phyloP scores from a whole-genome alignment of 2,888 invertebrate genomes.

The Eurois occulta region DNA sequence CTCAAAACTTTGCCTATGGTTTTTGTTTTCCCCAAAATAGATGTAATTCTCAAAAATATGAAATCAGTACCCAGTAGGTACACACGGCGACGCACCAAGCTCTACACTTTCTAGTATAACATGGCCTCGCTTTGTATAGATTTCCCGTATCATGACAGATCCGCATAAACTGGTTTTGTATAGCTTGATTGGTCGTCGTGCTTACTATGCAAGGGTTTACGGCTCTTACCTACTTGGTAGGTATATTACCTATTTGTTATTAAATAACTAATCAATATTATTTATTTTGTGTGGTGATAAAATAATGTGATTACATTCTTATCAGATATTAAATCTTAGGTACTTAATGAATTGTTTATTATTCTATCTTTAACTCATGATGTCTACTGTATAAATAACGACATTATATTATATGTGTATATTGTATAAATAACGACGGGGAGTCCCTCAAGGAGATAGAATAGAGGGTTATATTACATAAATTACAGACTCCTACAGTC shows the following conservation, averaged over 20 bases:
- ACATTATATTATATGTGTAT: no score
- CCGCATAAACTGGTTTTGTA: no score
- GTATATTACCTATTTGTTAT: background rate
- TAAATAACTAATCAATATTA: background rate
- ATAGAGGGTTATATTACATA: background rate
- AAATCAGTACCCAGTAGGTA: background rate
- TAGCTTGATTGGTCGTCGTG: no score
- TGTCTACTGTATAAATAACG: background rate
- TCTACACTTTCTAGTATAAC: no score
- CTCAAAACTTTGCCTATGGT: background rate
- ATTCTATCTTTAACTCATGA: background rate
- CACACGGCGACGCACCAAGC: no score
- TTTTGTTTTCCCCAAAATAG: background rate
- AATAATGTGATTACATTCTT: slow-evolving; percentile 3
- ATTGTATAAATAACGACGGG: no score
- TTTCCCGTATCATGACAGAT: no score
- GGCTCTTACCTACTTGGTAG: background rate
- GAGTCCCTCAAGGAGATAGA: background rate
- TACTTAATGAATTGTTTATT: background rate
- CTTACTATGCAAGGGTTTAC: no score
- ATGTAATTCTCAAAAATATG: background rate
- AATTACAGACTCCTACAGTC: background rate
- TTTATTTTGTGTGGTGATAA: slow-evolving; percentile 14
- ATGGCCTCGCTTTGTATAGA: no score
- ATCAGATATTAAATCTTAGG: background rate